Evolutionary conservation across 2,888 invertebrate genomes (phyloP).

Genomic region (Nysson spinosus): DNA sequence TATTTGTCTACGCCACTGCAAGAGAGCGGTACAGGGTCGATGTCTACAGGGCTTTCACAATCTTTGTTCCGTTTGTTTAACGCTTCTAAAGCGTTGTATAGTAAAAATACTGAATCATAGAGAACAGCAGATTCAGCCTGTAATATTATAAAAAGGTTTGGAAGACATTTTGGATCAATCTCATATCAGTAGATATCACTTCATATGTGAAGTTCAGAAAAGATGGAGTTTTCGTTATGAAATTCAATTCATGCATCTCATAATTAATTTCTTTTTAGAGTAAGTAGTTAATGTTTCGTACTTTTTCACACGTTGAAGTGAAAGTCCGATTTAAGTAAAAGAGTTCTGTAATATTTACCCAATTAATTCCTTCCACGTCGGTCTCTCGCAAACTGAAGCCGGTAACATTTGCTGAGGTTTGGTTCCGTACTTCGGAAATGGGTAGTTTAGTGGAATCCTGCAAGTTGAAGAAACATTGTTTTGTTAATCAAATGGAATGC

Average conservation of each 20-base stretch:
- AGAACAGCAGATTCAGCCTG: constrained; percentile 88
- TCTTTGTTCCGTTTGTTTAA: constrained; percentile 77
- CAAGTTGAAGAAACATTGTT: neutral
- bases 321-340: neutral
- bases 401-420: constrained; percentile 66
- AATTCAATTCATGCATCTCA: too few relatives aligned
- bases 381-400: constrained; percentile 63
- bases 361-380: constrained; percentile 43
- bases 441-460: constrained; percentile 65
- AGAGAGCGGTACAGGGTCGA: constrained; percentile 72
- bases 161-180: neutral
- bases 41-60: constrained; percentile 40
- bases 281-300: too few relatives aligned
- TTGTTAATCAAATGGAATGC: neutral
- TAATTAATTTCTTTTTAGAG: too few relatives aligned
- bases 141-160: neutral
- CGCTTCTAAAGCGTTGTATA: constrained; percentile 86
- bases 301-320: too few relatives aligned
- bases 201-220: too few relatives aligned
- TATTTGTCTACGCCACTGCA: constrained; percentile 75
- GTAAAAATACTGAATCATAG: constrained; percentile 90
- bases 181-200: neutral
- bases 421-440: constrained; percentile 55
- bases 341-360: constrained; percentile 35
- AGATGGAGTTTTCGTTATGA: too few relatives aligned